These are phyloP conservation scores for Mellivora capensis DNA, from an alignment of 2,113 vertebrate species.

Conservation along the genomic window DNA sequence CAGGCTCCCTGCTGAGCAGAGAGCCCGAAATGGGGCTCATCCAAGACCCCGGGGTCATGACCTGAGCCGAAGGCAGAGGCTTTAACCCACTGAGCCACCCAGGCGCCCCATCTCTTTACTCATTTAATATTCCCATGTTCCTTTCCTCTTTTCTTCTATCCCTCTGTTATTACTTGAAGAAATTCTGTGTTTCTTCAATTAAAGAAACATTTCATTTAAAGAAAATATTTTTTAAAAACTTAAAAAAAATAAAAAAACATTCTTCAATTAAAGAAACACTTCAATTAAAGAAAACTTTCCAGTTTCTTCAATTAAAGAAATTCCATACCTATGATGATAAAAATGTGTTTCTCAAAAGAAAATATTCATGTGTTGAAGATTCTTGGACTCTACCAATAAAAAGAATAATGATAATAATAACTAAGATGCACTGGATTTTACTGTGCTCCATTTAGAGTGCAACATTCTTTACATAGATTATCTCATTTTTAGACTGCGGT, in stretches of 20 bases:
- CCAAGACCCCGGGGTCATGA: too few species aligned
- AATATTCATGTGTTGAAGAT: background rate
- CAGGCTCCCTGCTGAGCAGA: too few species aligned
- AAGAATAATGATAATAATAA: background rate
- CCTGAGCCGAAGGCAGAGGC: too few species aligned
- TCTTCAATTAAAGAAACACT: too few species aligned
- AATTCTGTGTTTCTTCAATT: background rate
- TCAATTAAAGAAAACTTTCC: too few species aligned
- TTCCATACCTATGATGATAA: background rate
- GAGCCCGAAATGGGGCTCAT: too few species aligned
- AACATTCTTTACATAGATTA: background rate
- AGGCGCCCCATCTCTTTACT: background rate
- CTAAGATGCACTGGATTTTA: background rate
- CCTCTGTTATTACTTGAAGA: background rate
- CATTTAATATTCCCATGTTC: background rate
- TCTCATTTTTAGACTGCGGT: background rate
- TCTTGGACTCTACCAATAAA: background rate
- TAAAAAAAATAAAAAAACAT: too few species aligned
- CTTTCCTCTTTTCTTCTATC: background rate
- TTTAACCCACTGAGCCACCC: too few species aligned
- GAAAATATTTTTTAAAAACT: too few species aligned
- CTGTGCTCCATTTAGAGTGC: background rate
- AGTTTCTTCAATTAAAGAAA: slow-evolving; percentile 9
- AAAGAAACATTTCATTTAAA: background rate
- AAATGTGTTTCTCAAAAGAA: slow-evolving; percentile 10